Conservation (phyloP, 2,797 vertebrate species). For the Smutsia gigantea region DNA sequence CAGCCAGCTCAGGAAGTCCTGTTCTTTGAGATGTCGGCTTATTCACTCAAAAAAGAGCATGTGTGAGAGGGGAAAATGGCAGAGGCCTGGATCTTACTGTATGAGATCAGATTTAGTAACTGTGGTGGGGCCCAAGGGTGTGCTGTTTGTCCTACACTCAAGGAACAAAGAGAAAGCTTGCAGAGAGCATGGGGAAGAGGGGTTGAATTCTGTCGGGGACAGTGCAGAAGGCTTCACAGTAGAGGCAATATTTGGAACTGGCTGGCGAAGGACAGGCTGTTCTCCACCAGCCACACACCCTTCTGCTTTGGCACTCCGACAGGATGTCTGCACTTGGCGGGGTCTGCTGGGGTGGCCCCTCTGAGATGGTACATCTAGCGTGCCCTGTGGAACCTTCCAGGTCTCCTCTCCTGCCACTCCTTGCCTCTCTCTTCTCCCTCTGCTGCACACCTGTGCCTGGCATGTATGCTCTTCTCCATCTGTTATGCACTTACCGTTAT, state of each 20-base stretch:
- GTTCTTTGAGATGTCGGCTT: not conserved
- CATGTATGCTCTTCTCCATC: not conserved
- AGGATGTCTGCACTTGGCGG: not conserved
- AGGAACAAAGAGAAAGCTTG: not conserved
- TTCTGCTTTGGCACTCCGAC: fast-evolving
- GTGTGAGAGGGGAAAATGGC: not conserved
- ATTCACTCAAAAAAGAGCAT: not conserved
- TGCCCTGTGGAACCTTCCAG: fast-evolving
- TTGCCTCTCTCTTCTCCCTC: not conserved
- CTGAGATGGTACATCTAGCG: not conserved
- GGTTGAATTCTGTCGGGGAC: not conserved
- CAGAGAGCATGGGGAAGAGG: not conserved
- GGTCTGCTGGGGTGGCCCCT: not conserved
- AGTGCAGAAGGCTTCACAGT: not conserved
- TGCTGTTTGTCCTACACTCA: fast-evolving
- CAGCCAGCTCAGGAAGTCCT: not conserved
- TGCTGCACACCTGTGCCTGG: not conserved
- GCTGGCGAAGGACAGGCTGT: not conserved
- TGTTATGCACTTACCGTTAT: not conserved
- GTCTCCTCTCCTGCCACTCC: fast-evolving
- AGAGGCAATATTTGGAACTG: not conserved
- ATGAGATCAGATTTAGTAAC: not conserved
- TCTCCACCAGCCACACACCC: fast-evolving
- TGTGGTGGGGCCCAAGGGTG: not conserved
- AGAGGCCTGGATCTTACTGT: not conserved